A percentile compares a stretch with the other conserved stretches of the same genome.
These are phyloP conservation scores for Spisula solida DNA, from an alignment of 2,888 invertebrate genomes.

Conservation along the genomic window DNA sequence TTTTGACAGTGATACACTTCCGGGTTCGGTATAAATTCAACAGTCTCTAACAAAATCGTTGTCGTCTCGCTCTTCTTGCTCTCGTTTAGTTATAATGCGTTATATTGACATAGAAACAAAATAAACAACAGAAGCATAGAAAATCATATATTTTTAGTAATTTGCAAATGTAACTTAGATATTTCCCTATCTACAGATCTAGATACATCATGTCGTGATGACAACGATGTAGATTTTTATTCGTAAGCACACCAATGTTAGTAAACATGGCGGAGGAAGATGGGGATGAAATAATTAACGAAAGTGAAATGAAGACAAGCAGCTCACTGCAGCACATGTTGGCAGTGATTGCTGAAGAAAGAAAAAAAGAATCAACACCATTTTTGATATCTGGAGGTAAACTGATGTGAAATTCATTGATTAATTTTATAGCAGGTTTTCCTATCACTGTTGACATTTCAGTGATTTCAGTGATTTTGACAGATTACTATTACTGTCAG, in stretches of 20 bases:
- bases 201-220: not conserved
- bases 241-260: constrained; percentile 17
- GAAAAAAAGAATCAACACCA: constrained; percentile 62
- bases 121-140: no score
- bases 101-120: no score
- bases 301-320: constrained; percentile 70
- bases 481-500: no score
- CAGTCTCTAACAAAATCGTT: not conserved
- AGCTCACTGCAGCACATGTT: constrained; percentile 72
- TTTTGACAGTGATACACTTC: constrained; percentile 47
- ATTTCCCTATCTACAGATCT: no score
- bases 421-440: not conserved
- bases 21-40: constrained; percentile 33
- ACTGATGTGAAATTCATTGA: not conserved
- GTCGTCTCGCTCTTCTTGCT: not conserved
- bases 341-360: constrained; percentile 70
- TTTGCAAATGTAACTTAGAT: no score
- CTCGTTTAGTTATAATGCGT: no score
- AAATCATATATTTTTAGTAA: no score
- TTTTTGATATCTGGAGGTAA: constrained; percentile 71
- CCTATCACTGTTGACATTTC: not conserved
- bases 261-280: constrained; percentile 79
- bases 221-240: not conserved
- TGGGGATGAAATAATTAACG: constrained; percentile 46
- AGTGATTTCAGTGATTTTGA: no score